Evolutionary conservation across 2,888 invertebrate species (phyloP), one percentile per base, ranked within the genome.

Genomic region (Drosophila macrospina): DNA sequence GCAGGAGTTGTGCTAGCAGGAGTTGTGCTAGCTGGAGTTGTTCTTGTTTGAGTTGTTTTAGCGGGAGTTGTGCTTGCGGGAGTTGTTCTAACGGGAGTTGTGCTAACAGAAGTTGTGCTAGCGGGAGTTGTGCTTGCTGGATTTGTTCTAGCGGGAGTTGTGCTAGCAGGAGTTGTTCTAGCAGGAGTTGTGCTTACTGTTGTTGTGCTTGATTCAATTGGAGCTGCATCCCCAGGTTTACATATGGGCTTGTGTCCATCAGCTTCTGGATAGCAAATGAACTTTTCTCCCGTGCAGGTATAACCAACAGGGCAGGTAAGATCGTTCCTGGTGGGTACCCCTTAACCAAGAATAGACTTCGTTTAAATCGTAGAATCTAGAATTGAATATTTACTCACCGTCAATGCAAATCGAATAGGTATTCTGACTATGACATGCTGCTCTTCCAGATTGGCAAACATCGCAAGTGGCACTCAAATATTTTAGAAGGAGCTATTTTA

Each of bases 391-490:
- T 2, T 54, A 37, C 26, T 45, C 0, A 80, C 80, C 77, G 8
- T 41, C 1, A 0, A 55, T n/a, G 41, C 82, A 83, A 32, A 86
- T 54, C 7, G 82, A 88, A 52, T 63, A 83, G 5, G 48, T 69
- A 5, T 65, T 77, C 13, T 66, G 62, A 36, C 44, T 77, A 11
- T 69, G 88, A 16, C 88, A 83, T 8, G 86, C 88, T 20, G 55
- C 67, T 3, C 37, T 62, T 13, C 50, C 60, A 6, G 16, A 15
- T 16, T 69, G 77, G 8, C 82, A 83, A 16, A 79, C 73, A 61
- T 86, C 64, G 54, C 82, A 83, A 2, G 30, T 37, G 15, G 74
- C 80, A 11, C 37, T 24, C 10, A 71, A 34, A 28, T 71, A 48
- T 11, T 56, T 34, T 11, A 60, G 57, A 13, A 86, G 30, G 5